phyloP scores from a whole-genome alignment of 2,797 vertebrate genomes.

The Gallirallus australis region DNA sequence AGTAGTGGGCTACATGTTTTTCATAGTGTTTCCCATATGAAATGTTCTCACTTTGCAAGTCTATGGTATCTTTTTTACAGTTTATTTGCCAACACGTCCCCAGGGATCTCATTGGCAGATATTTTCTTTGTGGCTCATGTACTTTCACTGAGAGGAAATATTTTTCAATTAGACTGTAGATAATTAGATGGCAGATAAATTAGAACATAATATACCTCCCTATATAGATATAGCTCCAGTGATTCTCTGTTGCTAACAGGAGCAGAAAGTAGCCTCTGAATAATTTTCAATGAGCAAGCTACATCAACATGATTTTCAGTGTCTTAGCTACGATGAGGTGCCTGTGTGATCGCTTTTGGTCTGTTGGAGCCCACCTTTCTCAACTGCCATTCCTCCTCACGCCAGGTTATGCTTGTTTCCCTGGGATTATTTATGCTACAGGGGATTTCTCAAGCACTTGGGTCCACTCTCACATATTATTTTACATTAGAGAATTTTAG shows the following conservation, averaged over 20 bases:
- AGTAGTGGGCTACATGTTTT: neutral
- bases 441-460: neutral
- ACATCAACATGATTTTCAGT: neutral
- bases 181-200: constrained; percentile 69
- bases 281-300: neutral
- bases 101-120: constrained; percentile 55
- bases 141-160: constrained; percentile 54
- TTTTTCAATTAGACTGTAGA: constrained; percentile 65
- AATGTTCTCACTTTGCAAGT: constrained; percentile 14
- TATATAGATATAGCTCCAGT: neutral
- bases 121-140: constrained; percentile 66
- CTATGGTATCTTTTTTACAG: constrained; percentile 37
- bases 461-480: neutral
- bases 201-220: constrained; percentile 37
- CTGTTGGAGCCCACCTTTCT: neutral
- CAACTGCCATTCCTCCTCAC: rapidly evolving
- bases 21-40: neutral
- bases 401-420: neutral
- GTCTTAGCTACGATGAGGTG: neutral
- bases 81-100: constrained; percentile 55
- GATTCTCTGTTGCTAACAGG: neutral
- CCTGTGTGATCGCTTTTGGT: neutral
- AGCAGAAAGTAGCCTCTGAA: neutral
- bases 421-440: neutral
- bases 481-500: neutral